Evolutionary conservation across 2,113 vertebrate genomes (phyloP), one percentile per base, ranked within the genome.

Genomic region (Gorsachius goisagi): DNA sequence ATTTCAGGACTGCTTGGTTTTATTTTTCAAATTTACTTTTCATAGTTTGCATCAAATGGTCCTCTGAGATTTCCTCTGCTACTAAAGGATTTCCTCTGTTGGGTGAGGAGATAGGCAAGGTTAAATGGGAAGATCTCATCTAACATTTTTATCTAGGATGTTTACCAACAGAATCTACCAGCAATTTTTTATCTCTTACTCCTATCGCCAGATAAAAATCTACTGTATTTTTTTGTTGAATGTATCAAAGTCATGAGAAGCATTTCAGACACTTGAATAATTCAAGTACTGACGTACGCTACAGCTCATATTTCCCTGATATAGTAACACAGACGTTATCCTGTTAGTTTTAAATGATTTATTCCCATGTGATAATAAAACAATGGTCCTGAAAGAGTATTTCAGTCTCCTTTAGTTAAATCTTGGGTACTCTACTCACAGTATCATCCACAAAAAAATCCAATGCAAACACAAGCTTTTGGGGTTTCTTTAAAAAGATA

Each of bases 221-320:
- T 44, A 32, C 64, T 30, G 30, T 64, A 27, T 58, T 50, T 92
- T 92, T 87, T 68, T 59, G 50, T 32, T 41, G 69, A 75, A 69
- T 73, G 47, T 45, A 47, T 85, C 53, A 27, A 90, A 94, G 60
- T 75, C 76, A 81, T 68, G 73, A 96, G 85, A 74, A 93, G 64
- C 30, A 82, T 97, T 89, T 96, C 85, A 93, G 69, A 68, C 26
- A 32, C 44, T 21, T 90, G 86, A 94, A 95, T 90, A 87, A 96
- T 94, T 95, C 86, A 94, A 39, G 64, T 27, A 19, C 47, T 88
- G 90, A 80, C 23, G 44, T 78, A 24, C 75, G 15, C 55, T 27
- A 8, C 27, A 44, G 90, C 68, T 92, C 71, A 1, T 64, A 35
- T 85, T 96, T 94, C 85, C 44, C 11, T 78, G 86, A 37, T 89